A percentile compares a stretch with the other conserved stretches of the same genome.
These are phyloP conservation scores for Stenotaenia linearis DNA, from an alignment of 2,888 invertebrate genomes.

Conservation along the genomic window DNA sequence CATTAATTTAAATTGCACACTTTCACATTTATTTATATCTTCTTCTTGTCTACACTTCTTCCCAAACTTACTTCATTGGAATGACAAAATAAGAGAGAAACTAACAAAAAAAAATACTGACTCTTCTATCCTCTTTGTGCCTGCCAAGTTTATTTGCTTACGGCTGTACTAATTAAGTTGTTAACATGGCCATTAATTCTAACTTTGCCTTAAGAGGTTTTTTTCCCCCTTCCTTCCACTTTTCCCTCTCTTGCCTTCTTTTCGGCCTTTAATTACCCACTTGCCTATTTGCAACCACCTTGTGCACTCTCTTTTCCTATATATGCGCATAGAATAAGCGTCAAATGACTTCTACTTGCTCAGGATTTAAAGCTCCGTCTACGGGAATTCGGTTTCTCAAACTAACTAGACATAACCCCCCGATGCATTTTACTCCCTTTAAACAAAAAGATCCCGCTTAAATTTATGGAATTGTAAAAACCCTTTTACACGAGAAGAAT, in stretches of 20 bases:
- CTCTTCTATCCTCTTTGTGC: constrained; percentile 10
- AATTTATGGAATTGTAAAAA: constrained; percentile 7
- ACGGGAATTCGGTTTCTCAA: not conserved
- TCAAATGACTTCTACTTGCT: constrained; percentile 5
- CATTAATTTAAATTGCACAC: constrained; percentile 11
- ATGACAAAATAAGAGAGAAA: constrained; percentile 19
- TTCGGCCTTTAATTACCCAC: constrained; percentile 19
- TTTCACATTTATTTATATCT: constrained; percentile 15
- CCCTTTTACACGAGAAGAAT: not conserved
- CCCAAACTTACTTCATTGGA: not conserved
- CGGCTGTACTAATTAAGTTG: constrained; percentile 19
- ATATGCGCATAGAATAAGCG: not conserved
- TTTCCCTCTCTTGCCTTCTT: constrained; percentile 15
- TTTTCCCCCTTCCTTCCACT: constrained; percentile 6
- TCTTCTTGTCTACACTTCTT: not conserved
- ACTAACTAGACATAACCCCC: not conserved
- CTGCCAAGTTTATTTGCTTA: constrained; percentile 19
- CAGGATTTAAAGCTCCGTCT: not conserved
- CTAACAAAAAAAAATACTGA: not conserved
- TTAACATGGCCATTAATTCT: constrained; percentile 19
- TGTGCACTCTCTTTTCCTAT: constrained; percentile 15
- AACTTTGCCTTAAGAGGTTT: constrained; percentile 19
- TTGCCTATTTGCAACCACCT: constrained; percentile 19
- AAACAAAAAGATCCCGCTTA: not conserved
- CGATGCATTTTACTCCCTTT: not conserved